Evolutionary conservation across 1,140 invertebrate genomes (phyloP), one percentile per base, ranked within the genome.

Genomic region (Bradysia coprophila): DNA sequence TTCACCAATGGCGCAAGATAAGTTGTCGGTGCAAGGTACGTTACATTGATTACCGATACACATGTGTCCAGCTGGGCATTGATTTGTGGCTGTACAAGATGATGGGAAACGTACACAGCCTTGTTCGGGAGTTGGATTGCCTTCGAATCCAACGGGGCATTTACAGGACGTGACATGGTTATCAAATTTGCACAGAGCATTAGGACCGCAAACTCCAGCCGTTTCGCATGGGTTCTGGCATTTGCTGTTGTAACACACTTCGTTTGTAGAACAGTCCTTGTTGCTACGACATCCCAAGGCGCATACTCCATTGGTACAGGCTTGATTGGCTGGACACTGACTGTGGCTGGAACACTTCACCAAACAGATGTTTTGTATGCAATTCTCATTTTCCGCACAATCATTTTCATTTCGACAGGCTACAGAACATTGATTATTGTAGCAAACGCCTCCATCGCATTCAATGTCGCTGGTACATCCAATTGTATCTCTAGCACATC

Each of bases 41-140:
- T 78, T 75, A 50, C 86, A 90, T 43, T 76, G 65, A 24, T 75
- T 74, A 11, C 69, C 73, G 19, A 80, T 71, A 54, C 86, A 90
- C 54, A 76, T 67, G 46, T 84, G 79, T 40, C 75, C 72, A 11
- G 61, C 61, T 1, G 80, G 75, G 56, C 86, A 90, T 38, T 80
- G 71, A 21, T 71, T 69, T 33, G 68, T 68, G 41, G 64, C 66
- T 45, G 64, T 55, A 53, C 86, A 90, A 8, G 64, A 52, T 28
- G 62, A 65, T 11, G 80, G 75, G 42, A 82, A 73, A 49, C 88
- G 63, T 10, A 88, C 75, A 53, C 88, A 93, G 2, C 86, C 86
- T 62, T 91, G 79, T 54, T 88, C 71, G 3, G 88, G 75, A n/a
- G 76, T 81, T n/a, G 85, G 86, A 50, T 81, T 84, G 4, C 81